Evolutionary conservation across 2,113 vertebrate species (phyloP).

Genomic region (Chloroceryle aenea): DNA sequence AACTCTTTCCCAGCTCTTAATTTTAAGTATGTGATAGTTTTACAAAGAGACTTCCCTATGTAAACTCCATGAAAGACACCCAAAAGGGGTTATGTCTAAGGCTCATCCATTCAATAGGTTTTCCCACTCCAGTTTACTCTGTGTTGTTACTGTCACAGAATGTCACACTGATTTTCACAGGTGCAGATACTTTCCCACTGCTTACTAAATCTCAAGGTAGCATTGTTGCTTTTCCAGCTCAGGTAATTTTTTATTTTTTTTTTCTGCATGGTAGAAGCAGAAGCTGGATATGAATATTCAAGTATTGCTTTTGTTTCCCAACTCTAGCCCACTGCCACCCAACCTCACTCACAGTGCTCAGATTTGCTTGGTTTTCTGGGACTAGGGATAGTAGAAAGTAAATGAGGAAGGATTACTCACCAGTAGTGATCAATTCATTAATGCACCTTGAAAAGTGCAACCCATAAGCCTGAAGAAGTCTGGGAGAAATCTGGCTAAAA

Average conservation of each 20-base stretch:
- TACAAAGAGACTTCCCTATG: background rate
- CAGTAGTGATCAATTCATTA: background rate
- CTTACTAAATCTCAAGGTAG: background rate
- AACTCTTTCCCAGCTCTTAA: background rate
- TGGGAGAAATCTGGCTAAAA: background rate
- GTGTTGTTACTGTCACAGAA: background rate
- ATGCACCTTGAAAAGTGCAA: background rate
- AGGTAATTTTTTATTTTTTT: background rate
- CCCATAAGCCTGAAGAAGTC: background rate
- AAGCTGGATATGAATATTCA: background rate
- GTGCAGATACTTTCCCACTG: background rate
- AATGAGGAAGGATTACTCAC: background rate
- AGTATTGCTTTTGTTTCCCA: background rate
- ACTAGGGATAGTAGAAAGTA: background rate
- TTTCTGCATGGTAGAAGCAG: background rate
- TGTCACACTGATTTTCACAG: background rate
- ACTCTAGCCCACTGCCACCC: fast-evolving
- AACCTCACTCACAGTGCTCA: background rate
- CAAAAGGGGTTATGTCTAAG: fast-evolving
- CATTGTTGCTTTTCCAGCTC: background rate
- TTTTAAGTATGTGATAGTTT: background rate
- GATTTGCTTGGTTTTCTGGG: background rate
- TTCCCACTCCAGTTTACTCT: background rate
- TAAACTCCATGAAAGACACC: background rate
- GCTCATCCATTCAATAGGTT: background rate